These are phyloP conservation scores for Pristis pectinata DNA, from an alignment of 2,797 vertebrate genomes.

Conservation along the genomic window DNA sequence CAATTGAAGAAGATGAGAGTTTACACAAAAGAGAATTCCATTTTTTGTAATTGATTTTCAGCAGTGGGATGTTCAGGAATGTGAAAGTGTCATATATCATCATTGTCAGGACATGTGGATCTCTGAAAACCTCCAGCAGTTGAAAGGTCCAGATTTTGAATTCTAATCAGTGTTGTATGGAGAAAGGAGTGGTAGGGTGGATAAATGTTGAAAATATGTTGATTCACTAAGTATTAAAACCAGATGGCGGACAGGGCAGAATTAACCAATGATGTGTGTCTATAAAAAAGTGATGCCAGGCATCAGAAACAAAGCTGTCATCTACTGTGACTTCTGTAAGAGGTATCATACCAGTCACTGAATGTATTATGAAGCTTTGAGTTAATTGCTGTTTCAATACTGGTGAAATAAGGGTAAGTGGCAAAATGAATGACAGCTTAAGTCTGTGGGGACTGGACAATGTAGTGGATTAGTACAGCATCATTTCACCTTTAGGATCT, in stretches of 20 bases:
- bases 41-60: slow-evolving; percentile 16
- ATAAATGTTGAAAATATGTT: not conserved
- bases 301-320: not conserved
- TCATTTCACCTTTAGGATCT: not conserved
- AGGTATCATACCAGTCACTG: not conserved
- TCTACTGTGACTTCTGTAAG: not conserved
- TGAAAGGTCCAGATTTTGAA: slow-evolving; percentile 3
- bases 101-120: not conserved
- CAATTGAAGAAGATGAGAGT: slow-evolving; percentile 11
- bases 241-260: not conserved
- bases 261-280: not conserved
- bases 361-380: not conserved
- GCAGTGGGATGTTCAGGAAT: not conserved
- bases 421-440: not conserved
- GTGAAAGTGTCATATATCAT: slow-evolving; percentile 15
- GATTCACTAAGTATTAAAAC: not conserved
- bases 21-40: slow-evolving; percentile 15
- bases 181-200: not conserved
- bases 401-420: not conserved
- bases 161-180: not conserved
- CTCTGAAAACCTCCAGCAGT: not conserved
- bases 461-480: not conserved
- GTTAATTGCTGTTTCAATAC: not conserved
- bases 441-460: not conserved
- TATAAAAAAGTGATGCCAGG: not conserved